These are phyloP conservation scores for Drosophila longiperda DNA, from an alignment of 2,888 invertebrate species.

Conservation along the genomic window DNA sequence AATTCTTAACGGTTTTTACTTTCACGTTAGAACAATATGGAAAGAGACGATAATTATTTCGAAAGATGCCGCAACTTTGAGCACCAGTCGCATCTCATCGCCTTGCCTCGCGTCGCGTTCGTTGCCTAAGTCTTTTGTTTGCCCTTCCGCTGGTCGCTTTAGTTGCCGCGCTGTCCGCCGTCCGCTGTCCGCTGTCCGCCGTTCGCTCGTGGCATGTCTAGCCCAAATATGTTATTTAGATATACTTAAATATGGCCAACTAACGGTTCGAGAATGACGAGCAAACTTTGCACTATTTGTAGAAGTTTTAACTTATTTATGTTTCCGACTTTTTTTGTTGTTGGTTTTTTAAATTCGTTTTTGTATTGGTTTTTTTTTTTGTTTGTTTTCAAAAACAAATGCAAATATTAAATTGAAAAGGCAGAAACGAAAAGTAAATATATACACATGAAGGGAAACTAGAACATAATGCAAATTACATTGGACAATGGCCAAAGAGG, in stretches of 20 bases:
- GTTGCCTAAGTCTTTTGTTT: conserved; percentile 69
- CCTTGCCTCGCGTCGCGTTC: conserved; percentile 27
- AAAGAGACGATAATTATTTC: conserved; percentile 77
- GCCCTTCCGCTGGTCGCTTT: conserved; percentile 52
- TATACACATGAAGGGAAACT: conserved; percentile 55
- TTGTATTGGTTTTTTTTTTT: conserved; percentile 24
- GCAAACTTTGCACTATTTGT: conserved; percentile 61
- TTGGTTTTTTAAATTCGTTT: conserved; percentile 4
- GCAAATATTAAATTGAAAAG: conserved; percentile 61
- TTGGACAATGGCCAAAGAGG: conserved; percentile 59
- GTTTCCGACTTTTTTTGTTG: conserved; percentile 6
- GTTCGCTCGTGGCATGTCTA: conserved; percentile 12
- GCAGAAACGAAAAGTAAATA: conserved; percentile 35
- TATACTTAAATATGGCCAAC: conserved; percentile 59
- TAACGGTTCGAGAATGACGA: conserved; percentile 66
- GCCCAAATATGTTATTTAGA: conserved; percentile 65
- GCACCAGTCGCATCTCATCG: conserved; percentile 30
- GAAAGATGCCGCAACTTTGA: conserved; percentile 59
- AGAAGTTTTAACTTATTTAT: conserved; percentile 36
- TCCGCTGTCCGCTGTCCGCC: background rate
- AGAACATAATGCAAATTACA: conserved; percentile 67
- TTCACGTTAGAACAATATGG: conserved; percentile 81
- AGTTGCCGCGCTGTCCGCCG: conserved; percentile 11
- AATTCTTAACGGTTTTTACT: conserved; percentile 81
- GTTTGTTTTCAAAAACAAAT: conserved; percentile 35